Base-by-base conservation (phyloP, 2,797 vertebrate species). In the Otolemur crassicaudatus region DNA sequence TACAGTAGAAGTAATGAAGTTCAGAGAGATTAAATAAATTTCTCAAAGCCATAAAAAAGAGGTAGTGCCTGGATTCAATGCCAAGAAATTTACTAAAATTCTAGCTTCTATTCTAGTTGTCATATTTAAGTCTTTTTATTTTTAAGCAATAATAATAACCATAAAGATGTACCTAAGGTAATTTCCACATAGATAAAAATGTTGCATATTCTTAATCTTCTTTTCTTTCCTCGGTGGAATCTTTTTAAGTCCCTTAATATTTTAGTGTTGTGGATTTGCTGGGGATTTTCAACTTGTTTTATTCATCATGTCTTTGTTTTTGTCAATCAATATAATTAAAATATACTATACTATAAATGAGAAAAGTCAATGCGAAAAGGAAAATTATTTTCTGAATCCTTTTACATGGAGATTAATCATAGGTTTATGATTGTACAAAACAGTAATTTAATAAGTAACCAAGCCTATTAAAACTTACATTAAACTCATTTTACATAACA, bases 301-400 rank as follows among this genome's bases (percentile, higher is more conserved):
- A 20, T 46, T 93, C 19, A 76, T 63, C 65, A 60, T 90, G 19
- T 61, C 25, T 96, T 80, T 70, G n/a, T 83, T 96, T 93, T 73
- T 82, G 23, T 73, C 76, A n/a, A 61, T 70, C 27, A 85, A 76
- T 85, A 40, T 89, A 96, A 94, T 90, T 85, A 92, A 91, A 94
- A 84, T 43, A 84, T 46, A 46, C 0, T 43, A 17, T 79, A 63
- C 58, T 49, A 43, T 43, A 72, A 83, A 79, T 22, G 17, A 87
- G 1, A 31, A 77, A 85, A 76, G 20, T 56, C 40, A 94, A 86
- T 40, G 58, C 19, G 49, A 4, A 53, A 37, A 49, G 2, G 9
- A 86, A 82, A 88, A 90, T 73, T 72, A 49, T 40, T 85, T 85
- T 77, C 19, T 43, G 3, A 82, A 27, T 95, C 2, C 87, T 61